These are phyloP conservation scores for Pinna nobilis DNA, from an alignment of 1,140 invertebrate genomes.

Conservation along the genomic window DNA sequence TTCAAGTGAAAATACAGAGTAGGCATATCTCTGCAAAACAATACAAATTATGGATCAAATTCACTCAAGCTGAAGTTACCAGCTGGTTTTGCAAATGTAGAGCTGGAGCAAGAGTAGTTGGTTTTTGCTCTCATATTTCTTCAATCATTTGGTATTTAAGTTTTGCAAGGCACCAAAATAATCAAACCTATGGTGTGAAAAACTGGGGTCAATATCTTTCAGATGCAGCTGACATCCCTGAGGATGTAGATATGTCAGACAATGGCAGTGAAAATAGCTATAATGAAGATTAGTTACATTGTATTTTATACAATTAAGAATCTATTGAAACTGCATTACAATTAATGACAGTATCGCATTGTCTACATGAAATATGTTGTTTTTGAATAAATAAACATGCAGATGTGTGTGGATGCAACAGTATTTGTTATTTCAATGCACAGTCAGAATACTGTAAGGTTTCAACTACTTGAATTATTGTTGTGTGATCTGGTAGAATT, in stretches of 20 bases:
- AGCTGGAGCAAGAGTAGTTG: slow-evolving; percentile 3
- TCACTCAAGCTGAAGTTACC: neutral
- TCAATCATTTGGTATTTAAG: slow-evolving; percentile 18
- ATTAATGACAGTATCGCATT: no score
- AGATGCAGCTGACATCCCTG: slow-evolving; percentile 5
- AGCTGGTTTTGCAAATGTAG: slow-evolving; percentile 25
- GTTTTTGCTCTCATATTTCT: slow-evolving; percentile 8
- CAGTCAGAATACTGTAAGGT: no score
- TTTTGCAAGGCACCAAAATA: no score
- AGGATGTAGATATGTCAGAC: neutral
- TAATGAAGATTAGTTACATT: slow-evolving; percentile 7
- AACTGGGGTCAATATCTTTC: neutral
- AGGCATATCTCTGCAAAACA: slow-evolving; percentile 13
- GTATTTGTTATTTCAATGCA: no score
- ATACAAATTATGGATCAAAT: slow-evolving; percentile 2
- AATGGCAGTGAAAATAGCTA: neutral
- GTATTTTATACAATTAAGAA: no score
- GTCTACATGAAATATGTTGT: no score
- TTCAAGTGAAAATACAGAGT: slow-evolving; percentile 15
- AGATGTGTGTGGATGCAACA: no score
- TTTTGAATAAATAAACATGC: no score
- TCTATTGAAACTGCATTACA: no score
- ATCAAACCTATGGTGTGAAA: neutral
- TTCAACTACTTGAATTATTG: no score
- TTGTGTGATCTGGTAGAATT: no score